These are phyloP conservation scores for Gallinago media DNA, from an alignment of 2,113 vertebrate genomes.

Conservation along the genomic window DNA sequence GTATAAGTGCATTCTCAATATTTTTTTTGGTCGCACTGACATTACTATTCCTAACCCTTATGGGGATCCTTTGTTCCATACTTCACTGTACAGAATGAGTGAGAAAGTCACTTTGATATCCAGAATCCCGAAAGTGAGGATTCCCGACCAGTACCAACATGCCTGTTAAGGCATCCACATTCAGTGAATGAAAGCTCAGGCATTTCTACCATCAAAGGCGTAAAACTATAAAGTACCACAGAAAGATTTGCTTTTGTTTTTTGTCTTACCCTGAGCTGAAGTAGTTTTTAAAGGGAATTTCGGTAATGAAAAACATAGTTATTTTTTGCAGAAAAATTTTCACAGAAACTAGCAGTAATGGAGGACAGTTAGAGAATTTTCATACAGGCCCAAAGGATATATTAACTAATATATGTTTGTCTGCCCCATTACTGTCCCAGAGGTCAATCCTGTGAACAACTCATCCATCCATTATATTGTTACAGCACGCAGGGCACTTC, in stretches of 20 bases:
- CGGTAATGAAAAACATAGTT: not conserved
- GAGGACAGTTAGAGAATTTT: not conserved
- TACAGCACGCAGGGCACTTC: rapidly evolving
- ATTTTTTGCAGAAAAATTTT: not conserved
- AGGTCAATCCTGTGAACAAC: not conserved
- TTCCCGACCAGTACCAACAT: slow-evolving; percentile 36
- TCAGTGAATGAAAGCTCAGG: slow-evolving; percentile 17
- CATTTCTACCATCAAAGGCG: not conserved
- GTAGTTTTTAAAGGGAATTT: not conserved
- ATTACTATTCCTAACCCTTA: not conserved
- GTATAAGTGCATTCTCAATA: not conserved
- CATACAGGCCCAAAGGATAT: not conserved
- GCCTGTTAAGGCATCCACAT: slow-evolving; percentile 2
- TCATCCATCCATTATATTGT: rapidly evolving
- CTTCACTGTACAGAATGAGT: not conserved
- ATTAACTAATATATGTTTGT: not conserved
- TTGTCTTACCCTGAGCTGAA: not conserved
- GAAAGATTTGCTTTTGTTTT: not conserved
- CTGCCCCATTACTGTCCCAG: not conserved
- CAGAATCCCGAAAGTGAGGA: not conserved
- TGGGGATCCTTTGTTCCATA: not conserved
- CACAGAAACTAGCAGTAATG: not conserved
- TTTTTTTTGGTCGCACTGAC: not conserved
- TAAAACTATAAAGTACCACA: not conserved
- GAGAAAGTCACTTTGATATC: not conserved